phyloP scores from a whole-genome alignment of 2,797 vertebrate genomes.

The Artibeus lituratus region DNA sequence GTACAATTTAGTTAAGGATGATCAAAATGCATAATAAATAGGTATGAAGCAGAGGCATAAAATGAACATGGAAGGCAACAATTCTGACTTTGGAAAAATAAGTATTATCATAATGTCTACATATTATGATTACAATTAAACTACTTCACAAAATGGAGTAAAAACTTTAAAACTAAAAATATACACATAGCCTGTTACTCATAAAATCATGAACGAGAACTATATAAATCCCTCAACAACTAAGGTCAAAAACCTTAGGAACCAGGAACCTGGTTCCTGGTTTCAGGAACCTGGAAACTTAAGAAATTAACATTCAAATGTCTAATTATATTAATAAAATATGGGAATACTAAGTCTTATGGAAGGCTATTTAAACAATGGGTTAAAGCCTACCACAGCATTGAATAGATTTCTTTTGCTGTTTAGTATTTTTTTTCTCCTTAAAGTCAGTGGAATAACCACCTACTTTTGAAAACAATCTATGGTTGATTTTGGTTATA shows the following conservation, averaged over 20 bases:
- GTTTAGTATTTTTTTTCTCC: neutral
- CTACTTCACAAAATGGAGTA: neutral
- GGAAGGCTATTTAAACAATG: neutral
- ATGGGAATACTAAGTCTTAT: neutral
- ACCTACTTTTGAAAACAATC: slow-evolving; percentile 14
- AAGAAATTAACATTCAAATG: slow-evolving; percentile 22
- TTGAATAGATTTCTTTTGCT: neutral
- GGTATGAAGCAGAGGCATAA: neutral
- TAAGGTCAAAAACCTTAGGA: neutral
- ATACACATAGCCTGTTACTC: neutral
- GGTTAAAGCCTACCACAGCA: neutral
- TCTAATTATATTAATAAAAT: neutral
- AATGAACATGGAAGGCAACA: neutral
- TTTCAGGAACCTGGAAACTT: neutral
- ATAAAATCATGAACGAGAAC: neutral
- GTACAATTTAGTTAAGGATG: neutral
- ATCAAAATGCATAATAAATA: neutral
- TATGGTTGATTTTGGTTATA: neutral
- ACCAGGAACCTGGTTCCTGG: no score
- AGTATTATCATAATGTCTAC: neutral
- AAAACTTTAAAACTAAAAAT: slow-evolving; percentile 34
- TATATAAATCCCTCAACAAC: neutral
- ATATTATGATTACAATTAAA: neutral
- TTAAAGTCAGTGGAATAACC: neutral
- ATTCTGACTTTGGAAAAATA: neutral